Evolutionary conservation across 1,140 invertebrate species (phyloP).

Genomic region (Mycetomoellerius zeteki): DNA sequence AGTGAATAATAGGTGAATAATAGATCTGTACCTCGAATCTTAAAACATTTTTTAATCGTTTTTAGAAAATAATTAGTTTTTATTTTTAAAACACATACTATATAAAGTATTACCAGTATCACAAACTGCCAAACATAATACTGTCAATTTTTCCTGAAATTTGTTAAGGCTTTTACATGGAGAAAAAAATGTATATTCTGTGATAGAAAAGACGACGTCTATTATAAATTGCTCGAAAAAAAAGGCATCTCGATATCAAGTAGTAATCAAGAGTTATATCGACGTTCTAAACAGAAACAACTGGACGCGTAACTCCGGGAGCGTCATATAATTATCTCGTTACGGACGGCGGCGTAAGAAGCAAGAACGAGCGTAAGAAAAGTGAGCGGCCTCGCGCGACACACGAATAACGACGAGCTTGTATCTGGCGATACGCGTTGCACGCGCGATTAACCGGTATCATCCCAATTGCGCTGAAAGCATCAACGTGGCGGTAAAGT

Average conservation of each 20-base stretch:
- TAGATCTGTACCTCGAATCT: neutral
- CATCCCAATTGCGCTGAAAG: constrained; percentile 46
- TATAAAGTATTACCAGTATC: neutral
- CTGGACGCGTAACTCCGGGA: constrained; percentile 4
- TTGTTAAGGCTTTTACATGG: neutral
- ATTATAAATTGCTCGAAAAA: neutral
- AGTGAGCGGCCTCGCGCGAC: constrained; percentile 3
- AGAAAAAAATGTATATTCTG: neutral
- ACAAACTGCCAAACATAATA: neutral
- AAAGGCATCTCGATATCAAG: neutral
- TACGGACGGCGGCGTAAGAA: constrained; percentile 24
- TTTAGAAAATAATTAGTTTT: neutral
- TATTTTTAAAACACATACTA: neutral
- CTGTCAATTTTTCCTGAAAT: too few species aligned
- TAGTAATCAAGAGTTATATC: neutral
- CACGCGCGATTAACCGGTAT: constrained; percentile 43
- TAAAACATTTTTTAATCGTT: neutral
- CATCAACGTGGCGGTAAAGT: neutral
- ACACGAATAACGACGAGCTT: neutral
- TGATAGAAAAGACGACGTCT: neutral
- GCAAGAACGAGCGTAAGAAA: constrained; percentile 15
- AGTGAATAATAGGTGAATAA: too few species aligned
- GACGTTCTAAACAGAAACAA: constrained; percentile 14
- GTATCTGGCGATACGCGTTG: constrained; percentile 2
- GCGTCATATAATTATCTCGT: constrained; percentile 43